phyloP scores from a whole-genome alignment of 2,797 vertebrate genomes.

The Manis javanica region DNA sequence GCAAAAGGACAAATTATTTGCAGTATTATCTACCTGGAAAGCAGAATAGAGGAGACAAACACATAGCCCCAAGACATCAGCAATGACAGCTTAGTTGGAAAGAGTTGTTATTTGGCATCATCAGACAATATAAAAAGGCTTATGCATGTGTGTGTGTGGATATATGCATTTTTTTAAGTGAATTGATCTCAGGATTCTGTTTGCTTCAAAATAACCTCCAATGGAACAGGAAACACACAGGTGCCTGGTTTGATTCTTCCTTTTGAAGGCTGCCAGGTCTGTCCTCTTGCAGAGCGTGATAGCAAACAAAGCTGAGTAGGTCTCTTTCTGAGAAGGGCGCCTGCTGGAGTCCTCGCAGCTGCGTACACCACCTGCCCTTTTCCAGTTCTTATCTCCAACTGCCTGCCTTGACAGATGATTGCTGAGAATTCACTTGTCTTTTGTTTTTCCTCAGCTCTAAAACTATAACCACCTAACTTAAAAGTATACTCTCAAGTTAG shows the following conservation, averaged over 20 bases:
- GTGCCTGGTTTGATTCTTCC: constrained; percentile 40
- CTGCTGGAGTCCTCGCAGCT: constrained; percentile 14
- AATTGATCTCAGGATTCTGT: constrained; percentile 51
- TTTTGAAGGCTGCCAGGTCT: constrained; percentile 59
- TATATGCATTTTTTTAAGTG: neutral
- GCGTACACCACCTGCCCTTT: neutral
- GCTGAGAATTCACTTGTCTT: constrained; percentile 22
- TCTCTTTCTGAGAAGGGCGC: constrained; percentile 45
- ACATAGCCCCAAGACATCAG: neutral
- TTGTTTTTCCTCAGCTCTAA: constrained; percentile 33
- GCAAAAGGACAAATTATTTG: constrained; percentile 31
- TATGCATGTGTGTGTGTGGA: neutral
- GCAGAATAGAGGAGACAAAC: neutral
- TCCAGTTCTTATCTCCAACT: constrained; percentile 39
- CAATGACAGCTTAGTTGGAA: neutral
- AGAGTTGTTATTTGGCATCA: neutral
- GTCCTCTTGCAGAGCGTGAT: neutral
- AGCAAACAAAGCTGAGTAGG: neutral
- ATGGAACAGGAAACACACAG: constrained; percentile 59
- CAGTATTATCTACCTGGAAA: constrained; percentile 31
- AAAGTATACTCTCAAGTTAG: neutral
- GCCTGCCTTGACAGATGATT: constrained; percentile 1
- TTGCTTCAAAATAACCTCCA: constrained; percentile 39
- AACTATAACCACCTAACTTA: neutral
- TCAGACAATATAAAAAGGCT: constrained; percentile 9